Conservation (phyloP, 2,113 vertebrate species). For the Syngnathus floridae region DNA sequence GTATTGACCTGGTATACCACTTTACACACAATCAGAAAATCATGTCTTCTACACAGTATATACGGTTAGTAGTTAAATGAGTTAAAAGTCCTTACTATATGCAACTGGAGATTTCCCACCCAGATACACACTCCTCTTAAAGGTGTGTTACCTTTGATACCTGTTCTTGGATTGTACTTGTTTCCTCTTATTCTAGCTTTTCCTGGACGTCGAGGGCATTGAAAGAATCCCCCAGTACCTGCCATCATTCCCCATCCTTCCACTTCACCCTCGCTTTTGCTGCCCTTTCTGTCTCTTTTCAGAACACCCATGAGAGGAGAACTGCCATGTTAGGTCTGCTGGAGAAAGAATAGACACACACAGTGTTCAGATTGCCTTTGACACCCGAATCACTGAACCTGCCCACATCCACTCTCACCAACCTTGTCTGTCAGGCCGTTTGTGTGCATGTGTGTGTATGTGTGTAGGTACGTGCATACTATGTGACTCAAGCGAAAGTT, state of each 20-base stretch:
- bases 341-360: slow-evolving; percentile 62
- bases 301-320: slow-evolving; percentile 60
- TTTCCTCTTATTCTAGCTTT: slow-evolving; percentile 41
- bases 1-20: slow-evolving; percentile 3
- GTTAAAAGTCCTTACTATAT: background rate
- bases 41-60: background rate
- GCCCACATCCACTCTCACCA: slow-evolving; percentile 61
- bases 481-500: background rate
- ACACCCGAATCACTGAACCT: slow-evolving; percentile 64
- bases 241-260: slow-evolving; percentile 26
- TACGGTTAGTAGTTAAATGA: background rate
- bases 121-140: slow-evolving; percentile 10
- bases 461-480: slow-evolving; percentile 22
- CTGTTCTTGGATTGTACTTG: slow-evolving; percentile 27
- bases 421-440: slow-evolving; percentile 53
- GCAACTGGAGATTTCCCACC: too few species aligned
- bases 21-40: slow-evolving; percentile 1
- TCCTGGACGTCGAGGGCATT: slow-evolving; percentile 63
- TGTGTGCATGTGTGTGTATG: slow-evolving; percentile 11
- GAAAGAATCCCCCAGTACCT: slow-evolving; percentile 64
- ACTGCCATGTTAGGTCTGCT: slow-evolving; percentile 68
- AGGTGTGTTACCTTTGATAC: slow-evolving; percentile 23
- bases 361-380: slow-evolving; percentile 58
- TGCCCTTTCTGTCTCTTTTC: slow-evolving; percentile 51
- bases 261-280: slow-evolving; percentile 16